phyloP scores from a whole-genome alignment of 2,797 vertebrate genomes.

The Pantherophis alleghaniensis region DNA sequence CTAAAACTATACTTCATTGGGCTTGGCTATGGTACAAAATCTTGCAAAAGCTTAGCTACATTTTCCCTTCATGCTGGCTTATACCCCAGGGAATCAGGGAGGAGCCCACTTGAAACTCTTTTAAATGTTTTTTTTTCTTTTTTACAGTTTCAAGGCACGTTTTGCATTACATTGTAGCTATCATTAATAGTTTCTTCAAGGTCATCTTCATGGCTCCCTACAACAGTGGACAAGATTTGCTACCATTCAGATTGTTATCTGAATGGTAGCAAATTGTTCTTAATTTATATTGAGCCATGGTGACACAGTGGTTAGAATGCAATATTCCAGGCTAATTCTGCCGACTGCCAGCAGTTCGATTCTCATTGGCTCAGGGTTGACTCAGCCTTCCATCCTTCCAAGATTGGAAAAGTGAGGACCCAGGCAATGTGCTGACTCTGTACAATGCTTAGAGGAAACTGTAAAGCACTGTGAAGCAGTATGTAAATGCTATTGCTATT shows the following conservation, averaged over 20 bases:
- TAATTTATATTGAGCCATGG: not conserved
- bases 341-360: not conserved
- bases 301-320: not conserved
- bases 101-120: not conserved
- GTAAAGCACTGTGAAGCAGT: not conserved
- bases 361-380: not conserved
- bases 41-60: not conserved
- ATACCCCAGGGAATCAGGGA: not conserved
- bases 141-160: not conserved
- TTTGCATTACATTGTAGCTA: not conserved
- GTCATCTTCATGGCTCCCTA: not conserved
- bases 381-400: not conserved
- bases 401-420: not conserved
- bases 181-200: not conserved
- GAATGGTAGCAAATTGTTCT: not conserved
- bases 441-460: not conserved
- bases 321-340: not conserved
- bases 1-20: not conserved
- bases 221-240: not conserved
- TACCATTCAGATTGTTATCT: conserved; percentile 19
- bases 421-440: not conserved
- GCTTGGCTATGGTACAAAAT: not conserved
- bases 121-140: not conserved
- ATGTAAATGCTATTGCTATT: not conserved
- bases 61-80: not conserved